Base-by-base conservation (phyloP, 2,888 invertebrate species). In the Parnassius glacialis region DNA sequence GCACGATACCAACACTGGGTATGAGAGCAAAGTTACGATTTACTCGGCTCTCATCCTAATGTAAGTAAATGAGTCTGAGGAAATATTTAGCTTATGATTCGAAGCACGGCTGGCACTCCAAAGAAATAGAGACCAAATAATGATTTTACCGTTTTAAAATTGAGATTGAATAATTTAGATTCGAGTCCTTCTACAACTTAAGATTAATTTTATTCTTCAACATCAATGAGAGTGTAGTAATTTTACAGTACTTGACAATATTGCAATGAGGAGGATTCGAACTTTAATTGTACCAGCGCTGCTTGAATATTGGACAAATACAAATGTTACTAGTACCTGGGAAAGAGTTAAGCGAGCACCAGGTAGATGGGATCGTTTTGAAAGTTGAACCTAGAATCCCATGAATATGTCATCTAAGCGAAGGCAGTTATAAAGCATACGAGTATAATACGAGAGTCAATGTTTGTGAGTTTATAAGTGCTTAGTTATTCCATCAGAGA, bases 371-470 rank as follows among this genome's bases (percentile, higher is more conserved):
- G 63, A 57, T 53, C 78, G 74, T 64, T 75, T 70, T 62, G 72
- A 76, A 70, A 80, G 72, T 57, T 66, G 71, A 53, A 73, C 70
- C 76, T 77, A 78, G 66, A 74, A 76, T 67, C 68, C 62, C 67
- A 73, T 55, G 51, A 67, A 71, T 59, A 59, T 59, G 67, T 66
- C 70, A 71, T 59, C 65, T 59, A 64, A 62, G 63, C 65, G 52
- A 51, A 61, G 50, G 10, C 48, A 11, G 59, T n/a, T 47, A 47
- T 58, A 34, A 63, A 63, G 59, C 62, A 57, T 48, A 48, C 48
- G 48, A 48, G 12, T 48, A 45, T 45, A 12, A 12, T 45, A 45
- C 0, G 11, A 11, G 11, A 45, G 52, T 45, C 2, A 7, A 45
- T 43, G 11, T 25, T 10, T 9, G 34, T 54, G 50, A 53, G n/a